These are phyloP conservation scores for Habroteleia sp. DNA, from an alignment of 2,888 invertebrate species.

Conservation along the genomic window DNA sequence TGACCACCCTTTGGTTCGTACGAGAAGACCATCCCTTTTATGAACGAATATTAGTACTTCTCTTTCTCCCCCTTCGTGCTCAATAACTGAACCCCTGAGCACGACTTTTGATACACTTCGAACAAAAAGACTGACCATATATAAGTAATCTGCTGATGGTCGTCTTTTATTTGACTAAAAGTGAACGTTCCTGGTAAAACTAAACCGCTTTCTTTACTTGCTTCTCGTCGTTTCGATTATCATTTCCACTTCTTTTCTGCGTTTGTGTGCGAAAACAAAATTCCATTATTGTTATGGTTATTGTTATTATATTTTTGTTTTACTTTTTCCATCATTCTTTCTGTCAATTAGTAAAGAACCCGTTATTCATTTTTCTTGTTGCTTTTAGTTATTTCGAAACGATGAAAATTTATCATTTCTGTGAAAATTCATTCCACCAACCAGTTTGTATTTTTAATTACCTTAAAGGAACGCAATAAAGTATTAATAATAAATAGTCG, in stretches of 20 bases:
- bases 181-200: slow-evolving; percentile 52
- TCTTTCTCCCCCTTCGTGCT: slow-evolving; percentile 42
- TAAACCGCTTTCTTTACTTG: slow-evolving; percentile 40
- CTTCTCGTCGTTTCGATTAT: slow-evolving; percentile 17
- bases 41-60: slow-evolving; percentile 60
- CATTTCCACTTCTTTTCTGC: slow-evolving; percentile 12
- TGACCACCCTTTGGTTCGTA: slow-evolving; percentile 33
- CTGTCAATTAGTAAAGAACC: too few relatives aligned
- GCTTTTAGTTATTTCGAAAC: too few relatives aligned
- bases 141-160: slow-evolving; percentile 62
- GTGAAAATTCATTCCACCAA: too few relatives aligned
- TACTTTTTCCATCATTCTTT: too few relatives aligned
- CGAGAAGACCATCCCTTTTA: slow-evolving; percentile 56
- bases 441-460: slow-evolving; percentile 11
- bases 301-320: slow-evolving; percentile 13
- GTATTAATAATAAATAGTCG: slow-evolving; percentile 45
- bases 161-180: slow-evolving; percentile 54
- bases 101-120: slow-evolving; percentile 64
- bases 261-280: not conserved
- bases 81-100: slow-evolving; percentile 62
- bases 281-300: not conserved
- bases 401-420: too few relatives aligned
- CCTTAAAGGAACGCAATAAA: slow-evolving; percentile 12
- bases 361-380: too few relatives aligned
- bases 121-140: slow-evolving; percentile 62